Evolutionary conservation across 2,113 vertebrate genomes (phyloP).

Genomic region (Myotis yumanensis): DNA sequence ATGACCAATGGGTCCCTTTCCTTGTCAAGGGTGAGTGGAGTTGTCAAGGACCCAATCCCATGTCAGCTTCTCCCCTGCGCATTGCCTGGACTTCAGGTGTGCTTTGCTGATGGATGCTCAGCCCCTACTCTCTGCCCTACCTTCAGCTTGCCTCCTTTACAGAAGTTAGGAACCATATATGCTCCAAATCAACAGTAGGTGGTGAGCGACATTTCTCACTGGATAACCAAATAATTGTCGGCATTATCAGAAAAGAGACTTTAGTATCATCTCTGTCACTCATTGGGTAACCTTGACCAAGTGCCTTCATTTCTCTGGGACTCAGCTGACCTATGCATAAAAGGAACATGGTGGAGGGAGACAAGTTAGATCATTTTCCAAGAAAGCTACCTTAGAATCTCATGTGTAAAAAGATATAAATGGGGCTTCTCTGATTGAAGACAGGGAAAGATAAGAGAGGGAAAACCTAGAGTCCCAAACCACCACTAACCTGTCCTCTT

Average conservation of each 20-base stretch:
- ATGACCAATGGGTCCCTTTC: not conserved
- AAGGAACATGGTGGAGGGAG: not conserved
- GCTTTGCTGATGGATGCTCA: not conserved
- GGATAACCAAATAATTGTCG: not conserved
- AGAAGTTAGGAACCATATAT: constrained; percentile 5
- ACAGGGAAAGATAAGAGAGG: not conserved
- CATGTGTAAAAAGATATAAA: not conserved
- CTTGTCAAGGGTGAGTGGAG: not conserved
- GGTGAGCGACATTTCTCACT: not conserved
- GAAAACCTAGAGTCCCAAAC: not conserved
- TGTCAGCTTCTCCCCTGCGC: not conserved
- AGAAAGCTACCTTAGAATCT: not conserved
- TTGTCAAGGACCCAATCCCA: not conserved
- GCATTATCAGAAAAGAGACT: constrained; percentile 4
- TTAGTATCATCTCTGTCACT: not conserved
- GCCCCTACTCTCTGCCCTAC: not conserved
- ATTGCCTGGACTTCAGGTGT: not conserved
- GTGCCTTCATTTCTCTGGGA: not conserved
- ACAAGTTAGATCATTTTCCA: not conserved
- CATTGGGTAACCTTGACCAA: not conserved
- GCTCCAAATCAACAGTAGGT: not conserved
- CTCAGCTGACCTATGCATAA: not conserved
- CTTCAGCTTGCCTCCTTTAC: not conserved
- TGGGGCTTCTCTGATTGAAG: not conserved
- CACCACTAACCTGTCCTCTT: not conserved